These are phyloP conservation scores for Nanorana parkeri DNA, from an alignment of 2,113 vertebrate species.

Conservation along the genomic window DNA sequence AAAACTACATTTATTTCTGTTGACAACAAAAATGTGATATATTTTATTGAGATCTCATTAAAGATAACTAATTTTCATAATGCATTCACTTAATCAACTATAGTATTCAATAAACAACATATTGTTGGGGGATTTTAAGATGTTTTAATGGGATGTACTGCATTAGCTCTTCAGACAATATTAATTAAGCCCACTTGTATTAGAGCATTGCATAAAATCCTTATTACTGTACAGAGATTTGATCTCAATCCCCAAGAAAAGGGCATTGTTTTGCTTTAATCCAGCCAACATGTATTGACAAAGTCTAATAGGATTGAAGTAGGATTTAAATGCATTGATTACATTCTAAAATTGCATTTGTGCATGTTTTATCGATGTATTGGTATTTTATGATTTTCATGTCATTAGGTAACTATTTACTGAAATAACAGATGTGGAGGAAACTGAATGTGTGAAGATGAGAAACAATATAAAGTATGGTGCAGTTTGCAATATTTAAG, in stretches of 20 bases:
- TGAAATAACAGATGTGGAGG: slow-evolving; percentile 47
- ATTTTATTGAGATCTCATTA: slow-evolving; percentile 8
- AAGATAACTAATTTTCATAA: slow-evolving; percentile 12
- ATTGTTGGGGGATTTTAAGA: background rate
- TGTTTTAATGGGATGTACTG: background rate
- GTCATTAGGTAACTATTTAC: no score
- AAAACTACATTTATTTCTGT: slow-evolving; percentile 15
- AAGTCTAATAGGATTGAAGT: no score
- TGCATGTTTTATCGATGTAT: background rate
- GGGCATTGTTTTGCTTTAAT: background rate
- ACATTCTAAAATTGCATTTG: background rate
- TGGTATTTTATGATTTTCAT: no score
- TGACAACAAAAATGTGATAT: slow-evolving; percentile 9
- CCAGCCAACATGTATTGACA: background rate
- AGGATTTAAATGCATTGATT: background rate
- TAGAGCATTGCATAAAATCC: background rate
- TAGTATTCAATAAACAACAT: background rate
- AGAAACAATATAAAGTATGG: no score
- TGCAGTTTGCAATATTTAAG: no score
- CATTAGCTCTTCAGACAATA: background rate
- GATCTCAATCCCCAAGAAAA: background rate
- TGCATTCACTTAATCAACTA: background rate
- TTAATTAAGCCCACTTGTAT: background rate
- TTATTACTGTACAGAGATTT: background rate
- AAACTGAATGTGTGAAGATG: no score